Evolutionary conservation across 2,797 vertebrate species (phyloP), one percentile per base, ranked within the genome.

Genomic region (Rhabdophis nuchalis): DNA sequence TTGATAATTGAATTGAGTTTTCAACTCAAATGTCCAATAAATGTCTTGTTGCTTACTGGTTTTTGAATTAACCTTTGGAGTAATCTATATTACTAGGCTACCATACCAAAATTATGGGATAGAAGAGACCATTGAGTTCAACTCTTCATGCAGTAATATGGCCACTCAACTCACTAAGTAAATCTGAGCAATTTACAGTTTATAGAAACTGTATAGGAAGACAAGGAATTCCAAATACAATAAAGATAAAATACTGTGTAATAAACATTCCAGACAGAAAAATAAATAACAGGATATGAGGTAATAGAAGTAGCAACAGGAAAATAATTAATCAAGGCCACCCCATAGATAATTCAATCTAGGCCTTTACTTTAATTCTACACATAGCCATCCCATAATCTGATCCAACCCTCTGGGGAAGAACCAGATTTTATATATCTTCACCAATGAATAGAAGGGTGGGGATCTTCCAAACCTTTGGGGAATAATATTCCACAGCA

Each of bases 1-100:
- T 50, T 50, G 46, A 46, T 46, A 46, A 46, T 5, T 46, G 46
- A 46, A 46, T 64, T 85, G 72, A 82, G 29, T 61, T 72, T 90
- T 92, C 85, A 58, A 52, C 14, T 23, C 25, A 86, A 13, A 68
- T 16, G 18, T 12, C 11, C 12, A n/a, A 89, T 29, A 92, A 54
- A n/a, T 86, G 58, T 11, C 25, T 72, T 16, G 7, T 2, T 13
- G 52, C 53, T 32, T 87, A 46, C 0, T 0, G 61, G 86, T 25
- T 92, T 92, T 93, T 89, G 36, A 27, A 92, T 92, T 90, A 85
- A 57, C 25, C 5, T 92, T 93, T 87, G 36, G 23, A 92, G 93
- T 89, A 68, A 57, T n/a, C 10, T 50, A 50, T 85, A 7, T 68
- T 92, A 85, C 7, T 46, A 86, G 56, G 6, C 3, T 58, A 11